Percentiles rank a stretch among this genome's conserved stretches.
Conservation (phyloP, 2,113 vertebrate genomes). For the Poicephalus gulielmi region DNA sequence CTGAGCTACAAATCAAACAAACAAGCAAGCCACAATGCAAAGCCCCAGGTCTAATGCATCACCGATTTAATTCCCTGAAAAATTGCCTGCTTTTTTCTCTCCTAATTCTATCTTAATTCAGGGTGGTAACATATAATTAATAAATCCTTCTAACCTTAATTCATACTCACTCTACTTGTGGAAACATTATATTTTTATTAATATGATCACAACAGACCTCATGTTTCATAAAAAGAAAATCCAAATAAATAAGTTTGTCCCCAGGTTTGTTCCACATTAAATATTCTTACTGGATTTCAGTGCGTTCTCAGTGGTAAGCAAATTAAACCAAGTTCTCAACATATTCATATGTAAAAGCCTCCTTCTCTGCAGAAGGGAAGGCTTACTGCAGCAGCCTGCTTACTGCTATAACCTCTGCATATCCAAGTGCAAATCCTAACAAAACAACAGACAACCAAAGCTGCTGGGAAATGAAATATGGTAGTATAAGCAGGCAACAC, state of each 20-base stretch:
- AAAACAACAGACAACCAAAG: neutral
- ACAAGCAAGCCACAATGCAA: neutral
- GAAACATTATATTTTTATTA: neutral
- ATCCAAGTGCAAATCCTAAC: neutral
- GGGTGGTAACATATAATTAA: neutral
- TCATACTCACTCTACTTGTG: neutral
- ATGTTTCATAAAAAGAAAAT: neutral
- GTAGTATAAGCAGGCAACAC: too few relatives aligned
- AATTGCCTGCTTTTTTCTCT: neutral
- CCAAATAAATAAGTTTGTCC: neutral
- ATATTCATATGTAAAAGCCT: neutral
- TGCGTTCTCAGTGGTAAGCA: neutral
- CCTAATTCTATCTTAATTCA: neutral
- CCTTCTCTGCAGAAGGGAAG: neutral
- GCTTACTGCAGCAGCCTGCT: neutral
- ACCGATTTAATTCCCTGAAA: neutral
- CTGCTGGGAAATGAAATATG: neutral
- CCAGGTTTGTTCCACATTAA: neutral
- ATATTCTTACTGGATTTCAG: neutral
- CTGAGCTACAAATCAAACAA: neutral
- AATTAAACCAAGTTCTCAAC: neutral
- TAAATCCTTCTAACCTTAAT: neutral
- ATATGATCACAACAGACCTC: neutral
- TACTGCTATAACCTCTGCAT: neutral
- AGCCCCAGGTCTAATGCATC: neutral